Percentiles rank a stretch among this genome's conserved stretches.
Evolutionary conservation across 2,113 vertebrate species (phyloP).

Genomic region (Grallaria varia): DNA sequence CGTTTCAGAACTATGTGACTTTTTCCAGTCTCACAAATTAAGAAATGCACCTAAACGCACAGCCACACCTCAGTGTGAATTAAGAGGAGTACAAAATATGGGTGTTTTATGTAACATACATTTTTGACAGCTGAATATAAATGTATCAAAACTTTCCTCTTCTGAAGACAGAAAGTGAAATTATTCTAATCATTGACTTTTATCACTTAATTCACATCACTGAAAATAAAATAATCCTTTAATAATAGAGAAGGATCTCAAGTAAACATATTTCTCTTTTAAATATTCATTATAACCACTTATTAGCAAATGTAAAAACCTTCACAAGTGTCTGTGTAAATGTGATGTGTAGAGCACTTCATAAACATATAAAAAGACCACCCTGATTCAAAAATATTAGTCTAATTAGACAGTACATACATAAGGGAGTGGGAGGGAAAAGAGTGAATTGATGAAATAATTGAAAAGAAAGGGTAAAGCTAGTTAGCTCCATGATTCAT

Average conservation of each 20-base stretch:
- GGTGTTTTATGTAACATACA: neutral
- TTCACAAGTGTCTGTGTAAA: neutral
- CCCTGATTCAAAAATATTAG: neutral
- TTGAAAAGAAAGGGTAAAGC: neutral
- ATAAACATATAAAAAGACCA: neutral
- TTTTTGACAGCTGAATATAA: neutral
- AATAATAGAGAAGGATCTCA: neutral
- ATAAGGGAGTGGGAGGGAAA: neutral
- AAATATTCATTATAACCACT: neutral
- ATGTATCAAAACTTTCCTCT: neutral
- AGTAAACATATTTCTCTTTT: neutral
- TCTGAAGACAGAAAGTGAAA: neutral
- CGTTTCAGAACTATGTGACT: neutral
- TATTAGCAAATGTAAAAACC: neutral
- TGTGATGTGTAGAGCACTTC: neutral
- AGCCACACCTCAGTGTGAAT: neutral
- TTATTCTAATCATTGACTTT: neutral
- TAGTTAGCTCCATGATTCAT: neutral
- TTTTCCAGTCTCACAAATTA: neutral
- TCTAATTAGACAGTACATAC: neutral
- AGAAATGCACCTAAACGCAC: neutral
- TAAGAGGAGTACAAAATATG: neutral
- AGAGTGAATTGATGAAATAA: neutral
- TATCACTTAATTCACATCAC: neutral
- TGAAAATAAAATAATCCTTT: neutral